phyloP scores from a whole-genome alignment of 2,888 invertebrate genomes.

The Rugalucina vietnamica region DNA sequence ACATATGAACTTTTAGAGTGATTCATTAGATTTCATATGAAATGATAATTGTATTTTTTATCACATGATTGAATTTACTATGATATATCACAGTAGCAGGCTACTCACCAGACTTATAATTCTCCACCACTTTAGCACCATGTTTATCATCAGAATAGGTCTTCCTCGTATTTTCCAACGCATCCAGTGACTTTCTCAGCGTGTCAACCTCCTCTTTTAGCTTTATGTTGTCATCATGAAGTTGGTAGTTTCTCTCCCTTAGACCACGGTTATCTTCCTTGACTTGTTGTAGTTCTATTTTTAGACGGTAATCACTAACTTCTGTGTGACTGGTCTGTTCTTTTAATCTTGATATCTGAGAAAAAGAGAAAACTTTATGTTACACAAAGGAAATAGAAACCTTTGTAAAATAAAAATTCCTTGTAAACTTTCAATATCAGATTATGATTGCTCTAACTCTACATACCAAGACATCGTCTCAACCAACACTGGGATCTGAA shows the following conservation, averaged over 20 bases:
- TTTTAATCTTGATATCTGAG: slow-evolving; percentile 62
- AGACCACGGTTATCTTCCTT: slow-evolving; percentile 76
- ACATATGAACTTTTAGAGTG: background rate
- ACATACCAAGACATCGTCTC: too few relatives aligned
- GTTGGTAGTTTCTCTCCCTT: slow-evolving; percentile 77
- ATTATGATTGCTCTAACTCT: too few relatives aligned
- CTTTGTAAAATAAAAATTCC: too few relatives aligned
- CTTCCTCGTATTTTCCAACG: slow-evolving; percentile 40
- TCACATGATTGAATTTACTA: background rate
- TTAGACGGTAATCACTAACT: slow-evolving; percentile 62
- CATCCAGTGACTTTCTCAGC: slow-evolving; percentile 59
- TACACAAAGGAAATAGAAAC: too few relatives aligned
- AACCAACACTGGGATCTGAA: too few relatives aligned
- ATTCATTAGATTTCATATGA: background rate
- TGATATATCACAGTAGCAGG: background rate
- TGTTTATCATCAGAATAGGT: slow-evolving; percentile 26
- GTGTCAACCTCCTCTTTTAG: slow-evolving; percentile 71
- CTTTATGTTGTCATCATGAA: slow-evolving; percentile 80
- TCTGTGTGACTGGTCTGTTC: slow-evolving; percentile 57
- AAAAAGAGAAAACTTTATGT: too few relatives aligned
- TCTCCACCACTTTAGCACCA: background rate
- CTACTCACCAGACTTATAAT: background rate
- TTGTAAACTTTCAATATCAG: too few relatives aligned
- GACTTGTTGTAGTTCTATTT: slow-evolving; percentile 76
- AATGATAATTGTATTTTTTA: background rate